Evolutionary conservation across 2,888 invertebrate genomes (phyloP).

Genomic region (Ephialtes manifestator): DNA sequence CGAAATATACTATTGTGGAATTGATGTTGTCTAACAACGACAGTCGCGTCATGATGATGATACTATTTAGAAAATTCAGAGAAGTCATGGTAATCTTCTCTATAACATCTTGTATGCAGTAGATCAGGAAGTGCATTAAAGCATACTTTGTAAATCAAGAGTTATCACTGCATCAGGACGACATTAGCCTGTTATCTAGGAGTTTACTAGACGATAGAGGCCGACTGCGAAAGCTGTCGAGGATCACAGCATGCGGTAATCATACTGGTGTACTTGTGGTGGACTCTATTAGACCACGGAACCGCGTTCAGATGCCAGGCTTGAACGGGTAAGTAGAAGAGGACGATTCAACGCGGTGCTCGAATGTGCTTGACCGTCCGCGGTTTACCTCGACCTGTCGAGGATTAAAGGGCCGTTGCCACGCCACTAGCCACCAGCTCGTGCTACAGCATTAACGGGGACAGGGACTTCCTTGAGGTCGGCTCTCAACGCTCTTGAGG

Average conservation of each 20-base stretch:
- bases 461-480: slow-evolving; percentile 62
- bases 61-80: too few species aligned
- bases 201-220: background rate
- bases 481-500: slow-evolving; percentile 43
- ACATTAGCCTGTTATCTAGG: background rate
- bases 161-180: background rate
- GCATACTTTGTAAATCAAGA: background rate
- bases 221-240: slow-evolving; percentile 8
- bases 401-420: slow-evolving; percentile 66
- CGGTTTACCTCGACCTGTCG: slow-evolving; percentile 45
- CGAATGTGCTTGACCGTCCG: slow-evolving; percentile 40
- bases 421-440: slow-evolving; percentile 38
- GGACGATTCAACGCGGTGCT: slow-evolving; percentile 20
- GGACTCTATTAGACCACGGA: slow-evolving; percentile 64
- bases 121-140: background rate
- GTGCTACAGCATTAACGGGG: slow-evolving; percentile 54
- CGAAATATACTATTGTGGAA: too few species aligned
- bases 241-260: slow-evolving; percentile 14
- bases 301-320: slow-evolving; percentile 49
- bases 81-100: background rate
- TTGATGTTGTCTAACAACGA: too few species aligned
- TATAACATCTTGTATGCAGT: background rate
- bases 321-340: slow-evolving; percentile 16
- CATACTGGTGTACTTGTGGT: slow-evolving; percentile 51
- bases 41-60: too few species aligned